phyloP scores from a whole-genome alignment of 2,797 vertebrate species.

The Xerus rutilus region DNA sequence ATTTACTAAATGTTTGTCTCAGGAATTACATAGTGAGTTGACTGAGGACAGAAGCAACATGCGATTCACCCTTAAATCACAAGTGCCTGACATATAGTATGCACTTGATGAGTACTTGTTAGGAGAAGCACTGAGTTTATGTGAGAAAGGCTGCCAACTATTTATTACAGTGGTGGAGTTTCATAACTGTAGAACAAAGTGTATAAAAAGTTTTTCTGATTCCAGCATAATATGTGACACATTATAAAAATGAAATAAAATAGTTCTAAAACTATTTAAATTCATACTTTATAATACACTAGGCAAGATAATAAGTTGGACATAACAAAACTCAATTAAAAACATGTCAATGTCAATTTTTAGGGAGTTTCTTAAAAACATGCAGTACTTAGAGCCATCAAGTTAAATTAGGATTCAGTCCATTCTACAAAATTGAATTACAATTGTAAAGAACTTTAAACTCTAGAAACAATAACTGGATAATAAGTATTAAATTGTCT shows the following conservation, averaged over 20 bases:
- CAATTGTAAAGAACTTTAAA: slow-evolving; percentile 73
- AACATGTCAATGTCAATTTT: slow-evolving; percentile 66
- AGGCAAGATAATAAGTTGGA: slow-evolving; percentile 39
- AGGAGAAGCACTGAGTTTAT: neutral
- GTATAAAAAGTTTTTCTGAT: neutral
- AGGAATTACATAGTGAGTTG: neutral
- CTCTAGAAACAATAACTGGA: slow-evolving; percentile 59
- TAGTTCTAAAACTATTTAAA: slow-evolving; percentile 63
- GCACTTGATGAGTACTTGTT: slow-evolving; percentile 22
- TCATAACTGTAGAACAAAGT: slow-evolving; percentile 51
- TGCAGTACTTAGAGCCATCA: slow-evolving; percentile 42
- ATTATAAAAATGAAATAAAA: slow-evolving; percentile 66
- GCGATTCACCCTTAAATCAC: slow-evolving; percentile 12
- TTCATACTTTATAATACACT: slow-evolving; percentile 31
- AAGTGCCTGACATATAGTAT: slow-evolving; percentile 5
- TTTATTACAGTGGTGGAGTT: neutral
- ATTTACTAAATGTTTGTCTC: slow-evolving; percentile 3
- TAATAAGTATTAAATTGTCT: slow-evolving; percentile 68
- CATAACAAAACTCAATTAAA: slow-evolving; percentile 53
- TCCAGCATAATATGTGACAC: slow-evolving; percentile 53
- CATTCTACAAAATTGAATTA: slow-evolving; percentile 55
- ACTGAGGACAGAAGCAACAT: neutral
- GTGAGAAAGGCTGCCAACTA: slow-evolving; percentile 29
- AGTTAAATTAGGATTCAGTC: slow-evolving; percentile 62
- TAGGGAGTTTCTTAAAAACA: slow-evolving; percentile 67